Conservation (phyloP, 2,797 vertebrate genomes). For the Microctenopoma lineatum region DNA sequence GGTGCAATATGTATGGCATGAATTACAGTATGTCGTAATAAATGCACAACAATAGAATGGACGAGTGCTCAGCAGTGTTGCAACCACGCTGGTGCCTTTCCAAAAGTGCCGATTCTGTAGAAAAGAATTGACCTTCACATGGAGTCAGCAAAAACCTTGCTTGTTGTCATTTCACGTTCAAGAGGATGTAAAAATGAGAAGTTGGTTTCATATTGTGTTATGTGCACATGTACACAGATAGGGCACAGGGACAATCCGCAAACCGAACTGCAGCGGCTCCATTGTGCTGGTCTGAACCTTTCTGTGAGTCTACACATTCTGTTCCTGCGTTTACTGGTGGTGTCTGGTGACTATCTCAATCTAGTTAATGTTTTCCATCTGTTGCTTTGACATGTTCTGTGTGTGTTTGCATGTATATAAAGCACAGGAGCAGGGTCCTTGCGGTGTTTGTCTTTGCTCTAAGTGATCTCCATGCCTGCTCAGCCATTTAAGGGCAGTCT, state of each 20-base stretch:
- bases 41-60: too few relatives aligned
- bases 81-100: background rate
- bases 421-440: slow-evolving; percentile 23
- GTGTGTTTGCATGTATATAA: slow-evolving; percentile 31
- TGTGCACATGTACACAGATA: background rate
- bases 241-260: slow-evolving; percentile 18
- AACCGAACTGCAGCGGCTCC: slow-evolving; percentile 21
- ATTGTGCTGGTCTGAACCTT: slow-evolving; percentile 38
- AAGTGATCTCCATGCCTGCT: slow-evolving; percentile 22
- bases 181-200: background rate
- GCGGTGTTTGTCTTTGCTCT: slow-evolving; percentile 41
- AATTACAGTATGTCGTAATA: too few relatives aligned
- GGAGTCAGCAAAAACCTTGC: slow-evolving; percentile 3
- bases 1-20: too few relatives aligned
- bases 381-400: slow-evolving; percentile 46
- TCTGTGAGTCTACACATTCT: slow-evolving; percentile 50
- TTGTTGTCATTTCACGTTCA: slow-evolving; percentile 8
- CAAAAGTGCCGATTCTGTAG: background rate
- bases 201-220: slow-evolving; percentile 1
- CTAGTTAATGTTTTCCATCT: slow-evolving; percentile 81
- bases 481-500: slow-evolving; percentile 38
- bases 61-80: too few relatives aligned
- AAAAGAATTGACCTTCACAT: slow-evolving; percentile 13
- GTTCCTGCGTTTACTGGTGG: slow-evolving; percentile 52
- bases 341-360: slow-evolving; percentile 38